Percentiles rank a stretch among this genome's conserved stretches.
These are phyloP conservation scores for Axis porcinus DNA, from an alignment of 2,113 vertebrate species.

Conservation along the genomic window DNA sequence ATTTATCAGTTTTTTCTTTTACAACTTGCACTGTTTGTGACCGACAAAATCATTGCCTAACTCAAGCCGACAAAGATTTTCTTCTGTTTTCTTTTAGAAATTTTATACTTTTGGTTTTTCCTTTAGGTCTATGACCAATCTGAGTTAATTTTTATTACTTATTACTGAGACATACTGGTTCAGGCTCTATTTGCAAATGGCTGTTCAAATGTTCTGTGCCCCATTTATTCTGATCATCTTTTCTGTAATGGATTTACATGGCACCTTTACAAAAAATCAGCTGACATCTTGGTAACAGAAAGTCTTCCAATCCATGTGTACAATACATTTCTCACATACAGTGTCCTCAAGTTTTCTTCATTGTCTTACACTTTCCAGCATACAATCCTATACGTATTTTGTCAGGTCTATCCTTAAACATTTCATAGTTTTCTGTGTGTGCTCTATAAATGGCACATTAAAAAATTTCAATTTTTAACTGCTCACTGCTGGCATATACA, in stretches of 20 bases:
- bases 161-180: neutral
- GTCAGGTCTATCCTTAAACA: neutral
- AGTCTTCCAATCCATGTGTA: neutral
- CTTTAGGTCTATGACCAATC: neutral
- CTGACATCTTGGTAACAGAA: neutral
- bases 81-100: neutral
- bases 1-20: neutral
- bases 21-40: neutral
- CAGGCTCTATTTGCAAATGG: neutral
- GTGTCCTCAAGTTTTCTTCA: neutral
- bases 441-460: neutral
- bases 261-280: neutral
- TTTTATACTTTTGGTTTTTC: neutral
- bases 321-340: neutral
- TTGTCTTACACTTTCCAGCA: neutral
- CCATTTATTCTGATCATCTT: neutral
- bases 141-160: neutral
- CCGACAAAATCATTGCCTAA: neutral
- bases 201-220: neutral
- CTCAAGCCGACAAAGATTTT: neutral
- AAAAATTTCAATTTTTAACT: neutral
- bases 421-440: neutral
- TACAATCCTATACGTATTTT: accelerated
- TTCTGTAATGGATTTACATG: neutral
- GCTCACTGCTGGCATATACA: neutral